Conservation (phyloP, 1,140 invertebrate species). For the Solenopsis invicta region DNA sequence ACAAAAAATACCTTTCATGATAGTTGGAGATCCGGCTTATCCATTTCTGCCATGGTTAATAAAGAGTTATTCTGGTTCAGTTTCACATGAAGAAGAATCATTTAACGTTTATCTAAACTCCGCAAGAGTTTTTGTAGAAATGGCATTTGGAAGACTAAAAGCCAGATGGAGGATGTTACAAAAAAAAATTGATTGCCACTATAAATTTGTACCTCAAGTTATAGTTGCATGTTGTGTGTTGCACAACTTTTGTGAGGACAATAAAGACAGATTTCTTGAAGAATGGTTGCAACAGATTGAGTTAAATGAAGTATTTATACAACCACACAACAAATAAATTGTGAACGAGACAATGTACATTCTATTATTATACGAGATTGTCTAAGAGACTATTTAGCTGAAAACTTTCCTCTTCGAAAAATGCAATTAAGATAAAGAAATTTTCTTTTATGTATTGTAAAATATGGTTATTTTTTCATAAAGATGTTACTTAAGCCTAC, state of each 20-base stretch:
- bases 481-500: too few species aligned
- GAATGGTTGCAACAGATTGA: constrained; percentile 29
- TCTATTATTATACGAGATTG: constrained; percentile 28
- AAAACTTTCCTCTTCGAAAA: constrained; percentile 39
- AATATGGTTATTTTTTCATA: neutral
- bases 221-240: constrained; percentile 63
- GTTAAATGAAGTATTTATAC: constrained; percentile 19
- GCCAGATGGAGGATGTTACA: constrained; percentile 64
- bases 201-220: constrained; percentile 67
- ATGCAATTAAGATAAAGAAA: constrained; percentile 17
- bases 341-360: constrained; percentile 35
- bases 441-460: constrained; percentile 16
- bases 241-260: too few species aligned
- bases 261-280: constrained; percentile 35
- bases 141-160: constrained; percentile 81
- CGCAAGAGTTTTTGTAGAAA: constrained; percentile 78
- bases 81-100: constrained; percentile 72
- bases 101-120: constrained; percentile 79
- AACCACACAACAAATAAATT: constrained; percentile 28
- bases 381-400: constrained; percentile 28
- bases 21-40: constrained; percentile 71
- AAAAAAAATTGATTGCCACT: constrained; percentile 72
- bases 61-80: constrained; percentile 76
- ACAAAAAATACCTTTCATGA: constrained; percentile 52
- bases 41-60: constrained; percentile 77